These are phyloP conservation scores for Periophthalmus modestus DNA, from an alignment of 2,113 vertebrate species.

Conservation along the genomic window DNA sequence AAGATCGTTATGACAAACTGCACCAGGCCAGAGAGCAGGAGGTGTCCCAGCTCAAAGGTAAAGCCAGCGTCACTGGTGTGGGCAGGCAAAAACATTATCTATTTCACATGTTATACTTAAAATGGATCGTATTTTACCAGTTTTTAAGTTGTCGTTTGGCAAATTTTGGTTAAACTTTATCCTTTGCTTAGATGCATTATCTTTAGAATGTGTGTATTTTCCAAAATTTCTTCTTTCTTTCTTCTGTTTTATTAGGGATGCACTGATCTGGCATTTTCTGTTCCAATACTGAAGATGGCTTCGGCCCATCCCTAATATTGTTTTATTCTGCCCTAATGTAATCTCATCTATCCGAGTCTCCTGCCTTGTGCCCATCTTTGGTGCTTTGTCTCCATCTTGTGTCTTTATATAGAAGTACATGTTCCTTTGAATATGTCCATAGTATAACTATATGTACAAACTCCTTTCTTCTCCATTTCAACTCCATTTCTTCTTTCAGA, in stretches of 20 bases:
- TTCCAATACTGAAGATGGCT: too few relatives aligned
- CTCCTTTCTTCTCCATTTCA: not conserved
- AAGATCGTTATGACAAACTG: conserved; percentile 82
- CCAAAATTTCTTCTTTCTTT: too few relatives aligned
- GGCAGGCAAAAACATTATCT: too few relatives aligned
- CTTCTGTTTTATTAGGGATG: too few relatives aligned
- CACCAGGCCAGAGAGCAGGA: conserved; percentile 89
- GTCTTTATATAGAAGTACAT: not conserved
- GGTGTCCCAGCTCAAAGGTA: conserved; percentile 91
- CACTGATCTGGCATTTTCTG: too few relatives aligned
- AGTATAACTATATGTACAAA: conserved; percentile 16
- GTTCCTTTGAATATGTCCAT: not conserved
- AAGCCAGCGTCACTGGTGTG: not conserved
- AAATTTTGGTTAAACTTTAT: too few relatives aligned
- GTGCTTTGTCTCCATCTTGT: conserved; percentile 57
- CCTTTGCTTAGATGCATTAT: too few relatives aligned
- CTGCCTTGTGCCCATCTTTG: not conserved
- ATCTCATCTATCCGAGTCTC: not conserved
- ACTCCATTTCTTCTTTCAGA: conserved; percentile 75
- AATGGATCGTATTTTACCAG: too few relatives aligned
- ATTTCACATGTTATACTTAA: too few relatives aligned
- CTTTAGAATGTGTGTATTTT: too few relatives aligned
- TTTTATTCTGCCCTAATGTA: not conserved
- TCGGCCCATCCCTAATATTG: too few relatives aligned
- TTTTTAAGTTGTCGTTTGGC: too few relatives aligned